Conservation (phyloP, 2,888 invertebrate genomes). For the Koerneria pararmatus region DNA sequence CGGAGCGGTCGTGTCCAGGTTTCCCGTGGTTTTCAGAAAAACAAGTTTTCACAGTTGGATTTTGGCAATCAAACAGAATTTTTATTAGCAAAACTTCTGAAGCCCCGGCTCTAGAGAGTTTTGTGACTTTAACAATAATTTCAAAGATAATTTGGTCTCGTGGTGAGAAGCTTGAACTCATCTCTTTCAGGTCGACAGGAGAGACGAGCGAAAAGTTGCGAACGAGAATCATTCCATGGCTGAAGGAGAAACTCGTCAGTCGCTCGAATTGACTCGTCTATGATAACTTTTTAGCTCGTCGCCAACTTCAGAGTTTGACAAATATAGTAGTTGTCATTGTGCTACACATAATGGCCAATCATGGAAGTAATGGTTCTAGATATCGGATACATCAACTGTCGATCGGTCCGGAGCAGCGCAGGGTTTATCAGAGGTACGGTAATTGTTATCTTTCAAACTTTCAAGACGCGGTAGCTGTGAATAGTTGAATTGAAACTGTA, state of each 20-base stretch:
- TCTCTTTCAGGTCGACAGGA: slow-evolving; percentile 42
- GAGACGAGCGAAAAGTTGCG: slow-evolving; percentile 77
- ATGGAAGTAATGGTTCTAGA: slow-evolving; percentile 16
- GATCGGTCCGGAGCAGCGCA: slow-evolving; percentile 91
- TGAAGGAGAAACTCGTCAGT: slow-evolving; percentile 87
- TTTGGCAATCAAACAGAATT: background rate
- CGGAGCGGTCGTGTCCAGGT: slow-evolving; percentile 49
- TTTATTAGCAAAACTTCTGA: no score
- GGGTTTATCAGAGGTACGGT: slow-evolving; percentile 61
- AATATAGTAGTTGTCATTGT: no score
- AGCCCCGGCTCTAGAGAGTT: no score
- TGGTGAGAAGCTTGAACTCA: slow-evolving; percentile 64
- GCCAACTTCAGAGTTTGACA: no score
- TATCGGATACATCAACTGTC: slow-evolving; percentile 85
- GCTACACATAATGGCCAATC: background rate
- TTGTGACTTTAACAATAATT: no score
- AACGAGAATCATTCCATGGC: slow-evolving; percentile 88
- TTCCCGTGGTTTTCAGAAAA: no score
- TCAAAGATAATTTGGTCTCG: background rate
- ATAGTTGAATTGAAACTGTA: no score
- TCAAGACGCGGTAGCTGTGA: no score
- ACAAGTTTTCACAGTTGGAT: slow-evolving; percentile 24
- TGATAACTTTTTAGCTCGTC: background rate
- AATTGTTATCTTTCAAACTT: no score
- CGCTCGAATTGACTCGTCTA: background rate